phyloP scores from a whole-genome alignment of 2,888 invertebrate genomes.

The Drosophila imparisetae region DNA sequence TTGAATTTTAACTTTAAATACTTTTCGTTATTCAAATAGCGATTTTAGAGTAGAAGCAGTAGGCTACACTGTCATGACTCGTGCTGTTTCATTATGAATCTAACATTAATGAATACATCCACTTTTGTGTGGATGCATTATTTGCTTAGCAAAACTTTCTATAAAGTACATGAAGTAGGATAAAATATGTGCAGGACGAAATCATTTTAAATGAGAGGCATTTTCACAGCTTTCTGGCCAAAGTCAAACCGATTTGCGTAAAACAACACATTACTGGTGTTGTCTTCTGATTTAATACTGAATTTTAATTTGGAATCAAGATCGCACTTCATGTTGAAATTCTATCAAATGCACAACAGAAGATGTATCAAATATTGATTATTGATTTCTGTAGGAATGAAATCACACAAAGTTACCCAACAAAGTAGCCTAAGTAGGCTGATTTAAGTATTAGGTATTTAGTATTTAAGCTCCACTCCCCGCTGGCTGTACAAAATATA shows the following conservation, averaged over 20 bases:
- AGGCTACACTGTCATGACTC: not conserved
- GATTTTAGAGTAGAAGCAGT: not conserved
- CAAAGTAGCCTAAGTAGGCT: not conserved
- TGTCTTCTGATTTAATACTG: not conserved
- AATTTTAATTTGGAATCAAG: not conserved
- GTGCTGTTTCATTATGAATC: not conserved
- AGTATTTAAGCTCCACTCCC: not conserved
- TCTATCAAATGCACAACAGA: too few species aligned
- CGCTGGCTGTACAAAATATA: not conserved
- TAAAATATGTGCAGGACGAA: not conserved
- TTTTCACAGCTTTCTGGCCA: not conserved
- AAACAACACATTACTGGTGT: not conserved
- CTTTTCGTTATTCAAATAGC: not conserved
- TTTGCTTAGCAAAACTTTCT: conserved; percentile 5
- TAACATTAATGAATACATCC: conserved; percentile 16
- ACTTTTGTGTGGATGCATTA: not conserved
- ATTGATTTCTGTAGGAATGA: not conserved
- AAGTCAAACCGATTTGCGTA: not conserved
- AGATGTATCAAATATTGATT: not conserved
- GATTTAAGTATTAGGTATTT: too few species aligned
- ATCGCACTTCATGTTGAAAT: not conserved
- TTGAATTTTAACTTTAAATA: not conserved
- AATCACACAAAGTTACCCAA: not conserved
- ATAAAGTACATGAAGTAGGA: not conserved
- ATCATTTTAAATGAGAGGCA: not conserved